phyloP scores from a whole-genome alignment of 2,113 vertebrate genomes.

The Amphiprion ocellaris region DNA sequence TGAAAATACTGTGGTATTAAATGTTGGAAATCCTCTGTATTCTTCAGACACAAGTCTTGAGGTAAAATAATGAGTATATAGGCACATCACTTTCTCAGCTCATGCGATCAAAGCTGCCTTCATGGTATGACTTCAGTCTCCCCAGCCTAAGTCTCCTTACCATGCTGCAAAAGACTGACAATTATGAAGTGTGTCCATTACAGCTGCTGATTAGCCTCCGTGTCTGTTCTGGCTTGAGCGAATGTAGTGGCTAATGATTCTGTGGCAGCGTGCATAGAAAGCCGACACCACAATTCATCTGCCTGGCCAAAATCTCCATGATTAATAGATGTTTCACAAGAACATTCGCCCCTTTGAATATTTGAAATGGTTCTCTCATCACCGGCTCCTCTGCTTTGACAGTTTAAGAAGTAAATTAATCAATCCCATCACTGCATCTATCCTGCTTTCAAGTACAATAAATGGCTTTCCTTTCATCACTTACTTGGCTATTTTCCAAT shows the following conservation, averaged over 20 bases:
- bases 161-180: constrained; percentile 76
- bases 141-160: constrained; percentile 51
- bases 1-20: constrained; percentile 69
- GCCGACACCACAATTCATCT: constrained; percentile 80
- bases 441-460: constrained; percentile 79
- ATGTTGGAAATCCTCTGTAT: constrained; percentile 70
- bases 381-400: constrained; percentile 75
- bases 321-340: constrained; percentile 85
- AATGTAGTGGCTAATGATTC: constrained; percentile 82
- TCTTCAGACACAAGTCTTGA: constrained; percentile 60
- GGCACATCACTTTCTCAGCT: constrained; percentile 63
- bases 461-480: constrained; percentile 74
- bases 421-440: constrained; percentile 72
- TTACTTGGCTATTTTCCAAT: constrained; percentile 72
- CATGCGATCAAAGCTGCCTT: constrained; percentile 66
- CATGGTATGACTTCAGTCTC: constrained; percentile 54
- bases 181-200: constrained; percentile 88
- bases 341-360: constrained; percentile 82
- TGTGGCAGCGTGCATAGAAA: constrained; percentile 75
- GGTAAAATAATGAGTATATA: constrained; percentile 74
- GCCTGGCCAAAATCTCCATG: constrained; percentile 75
- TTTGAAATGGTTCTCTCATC: constrained; percentile 79
- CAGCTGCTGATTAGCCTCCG: constrained; percentile 82
- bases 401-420: constrained; percentile 83
- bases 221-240: constrained; percentile 75